Evolutionary conservation across 1,140 invertebrate genomes (phyloP).

Genomic region (Drosophila insularis): DNA sequence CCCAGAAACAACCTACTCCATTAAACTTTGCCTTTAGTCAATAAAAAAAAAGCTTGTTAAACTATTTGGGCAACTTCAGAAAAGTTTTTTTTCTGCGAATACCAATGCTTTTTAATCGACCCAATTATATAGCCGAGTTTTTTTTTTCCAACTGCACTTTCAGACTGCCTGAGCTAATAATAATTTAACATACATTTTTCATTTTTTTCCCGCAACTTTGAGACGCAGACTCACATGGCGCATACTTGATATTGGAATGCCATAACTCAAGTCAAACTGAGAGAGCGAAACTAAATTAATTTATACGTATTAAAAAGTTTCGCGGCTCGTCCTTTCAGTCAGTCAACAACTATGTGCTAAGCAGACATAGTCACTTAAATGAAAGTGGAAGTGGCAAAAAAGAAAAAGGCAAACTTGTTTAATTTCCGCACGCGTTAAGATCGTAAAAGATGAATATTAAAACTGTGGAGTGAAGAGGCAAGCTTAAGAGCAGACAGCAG

Average conservation of each 20-base stretch:
- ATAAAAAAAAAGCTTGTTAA: conserved; percentile 61
- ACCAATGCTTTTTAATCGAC: conserved; percentile 66
- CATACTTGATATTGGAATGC: conserved; percentile 62
- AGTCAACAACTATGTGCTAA: conserved; percentile 37
- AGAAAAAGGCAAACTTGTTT: conserved; percentile 31
- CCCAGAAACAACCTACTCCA: conserved; percentile 34
- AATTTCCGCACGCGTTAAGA: conserved; percentile 34
- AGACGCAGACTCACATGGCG: conserved; percentile 56
- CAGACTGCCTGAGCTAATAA: conserved; percentile 53
- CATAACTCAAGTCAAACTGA: conserved; percentile 59
- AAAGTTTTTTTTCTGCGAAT: conserved; percentile 54
- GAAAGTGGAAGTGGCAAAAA: conserved; percentile 16
- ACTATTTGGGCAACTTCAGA: conserved; percentile 64
- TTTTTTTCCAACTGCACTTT: conserved; percentile 22
- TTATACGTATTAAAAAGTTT: conserved; percentile 65
- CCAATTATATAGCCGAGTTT: conserved; percentile 68
- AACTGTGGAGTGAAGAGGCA: conserved; percentile 1
- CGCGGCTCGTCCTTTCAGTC: neutral
- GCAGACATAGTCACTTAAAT: conserved; percentile 22
- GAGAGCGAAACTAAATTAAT: conserved; percentile 66
- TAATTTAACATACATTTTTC: conserved; percentile 60
- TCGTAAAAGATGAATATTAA: conserved; percentile 63
- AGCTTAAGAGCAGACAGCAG: conserved; percentile 13
- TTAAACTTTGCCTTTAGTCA: conserved; percentile 65
- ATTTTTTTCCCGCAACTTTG: conserved; percentile 23